Evolutionary conservation across 2,888 invertebrate species (phyloP), one percentile per base, ranked within the genome.

Genomic region (Onthophagus sagittarius): DNA sequence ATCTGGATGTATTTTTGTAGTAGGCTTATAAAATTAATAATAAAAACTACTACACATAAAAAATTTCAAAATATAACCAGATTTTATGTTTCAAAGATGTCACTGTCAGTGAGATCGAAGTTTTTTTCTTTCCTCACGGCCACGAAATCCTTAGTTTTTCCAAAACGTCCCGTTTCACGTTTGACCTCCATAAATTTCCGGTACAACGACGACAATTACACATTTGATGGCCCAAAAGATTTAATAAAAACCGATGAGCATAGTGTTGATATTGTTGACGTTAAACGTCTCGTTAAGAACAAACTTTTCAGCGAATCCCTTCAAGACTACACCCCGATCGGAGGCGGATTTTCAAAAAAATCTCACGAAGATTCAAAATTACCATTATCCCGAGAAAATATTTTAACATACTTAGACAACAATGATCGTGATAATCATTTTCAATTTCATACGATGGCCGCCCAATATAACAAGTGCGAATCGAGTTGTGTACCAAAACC

Each of bases 21-120:
- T 53, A 53, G 7, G 39, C 39, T 53, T 53, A 53, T 53, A 53
- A 53, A 53, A 53, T 23, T 53, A 53, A 53, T 53, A 53, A 53
- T 23, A 53, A 9, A 53, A 53, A 53, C 11, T 53, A 53, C 7
- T 2, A 9, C 39, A 53, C 33, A 1, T 53, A 53, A 53, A 53
- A 53, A 53, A 4, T 53, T 53, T 11, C 23, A 23, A 23, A 23
- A 23, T 23, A 23, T 23, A 23, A 23, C 23, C 23, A 23, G 23
- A 23, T 53, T 53, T 11, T 7, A 53, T 53, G 2, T 53, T 53
- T 53, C 39, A 53, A 67, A 67, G 32, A 67, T 67, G 67, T 67
- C 67, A 67, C 67, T 67, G 67, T 67, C 67, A 67, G 67, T 13
- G 23, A 67, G 23, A 67, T 67, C 32, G 9, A 67, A 32, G 23